Conservation (phyloP, 2,113 vertebrate species). For the Channa maculata region DNA sequence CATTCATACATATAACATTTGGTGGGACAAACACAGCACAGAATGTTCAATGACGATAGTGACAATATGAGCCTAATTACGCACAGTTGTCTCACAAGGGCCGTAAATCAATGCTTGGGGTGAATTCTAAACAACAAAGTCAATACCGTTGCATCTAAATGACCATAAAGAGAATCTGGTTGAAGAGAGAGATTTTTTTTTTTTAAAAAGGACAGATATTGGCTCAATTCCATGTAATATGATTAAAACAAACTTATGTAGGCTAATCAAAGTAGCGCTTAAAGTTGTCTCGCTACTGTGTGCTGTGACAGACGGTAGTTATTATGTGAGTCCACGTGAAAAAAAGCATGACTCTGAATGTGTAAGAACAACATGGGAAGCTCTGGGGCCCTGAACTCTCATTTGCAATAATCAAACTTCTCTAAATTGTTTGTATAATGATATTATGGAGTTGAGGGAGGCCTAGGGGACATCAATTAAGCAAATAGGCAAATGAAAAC, state of each 20-base stretch:
- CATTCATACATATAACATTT: conserved; percentile 21
- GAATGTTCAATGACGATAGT: conserved; percentile 23
- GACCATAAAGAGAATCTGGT: conserved; percentile 47
- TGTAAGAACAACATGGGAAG: conserved; percentile 54
- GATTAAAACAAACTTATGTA: too few relatives aligned
- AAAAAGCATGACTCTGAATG: conserved; percentile 16
- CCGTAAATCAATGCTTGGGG: conserved; percentile 57
- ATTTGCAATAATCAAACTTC: conserved; percentile 82
- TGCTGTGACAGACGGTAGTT: conserved; percentile 35
- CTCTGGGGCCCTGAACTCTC: conserved; percentile 58
- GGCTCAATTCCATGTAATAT: background rate
- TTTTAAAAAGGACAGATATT: conserved; percentile 28
- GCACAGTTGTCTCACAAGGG: conserved; percentile 50
- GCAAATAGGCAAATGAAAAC: conserved; percentile 83
- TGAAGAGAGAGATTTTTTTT: conserved; percentile 18
- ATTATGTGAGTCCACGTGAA: conserved; percentile 50
- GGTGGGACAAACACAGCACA: conserved; percentile 19
- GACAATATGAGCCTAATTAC: conserved; percentile 67
- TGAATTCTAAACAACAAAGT: conserved; percentile 64
- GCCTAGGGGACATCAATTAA: conserved; percentile 75
- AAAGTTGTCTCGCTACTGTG: conserved; percentile 17
- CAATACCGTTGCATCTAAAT: conserved; percentile 64
- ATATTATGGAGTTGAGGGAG: conserved; percentile 69
- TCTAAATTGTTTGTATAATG: conserved; percentile 83
- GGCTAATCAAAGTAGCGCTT: conserved; percentile 38